Base-by-base conservation (phyloP, 2,113 vertebrate species). In the Puntigrus tetrazona region DNA sequence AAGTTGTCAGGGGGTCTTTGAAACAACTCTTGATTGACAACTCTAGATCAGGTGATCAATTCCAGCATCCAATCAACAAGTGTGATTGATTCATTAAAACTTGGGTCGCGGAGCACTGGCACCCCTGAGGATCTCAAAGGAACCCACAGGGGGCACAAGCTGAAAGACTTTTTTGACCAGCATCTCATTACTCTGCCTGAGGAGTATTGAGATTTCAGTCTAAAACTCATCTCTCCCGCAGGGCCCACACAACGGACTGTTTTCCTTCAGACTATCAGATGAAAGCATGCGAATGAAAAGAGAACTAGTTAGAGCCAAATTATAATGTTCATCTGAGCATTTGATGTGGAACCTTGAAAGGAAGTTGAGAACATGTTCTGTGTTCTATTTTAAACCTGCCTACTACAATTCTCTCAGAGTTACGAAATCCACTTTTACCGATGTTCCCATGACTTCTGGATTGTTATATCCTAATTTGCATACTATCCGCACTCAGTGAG, bases 41-140 rank as follows among this genome's bases (percentile, higher is more conserved):
- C 55, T 72, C 29, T 11, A 79, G 76, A 83, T 88, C 87, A 88
- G 78, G 87, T 88, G 84, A 84, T 86, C 82, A 65, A 78, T 36
- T 55, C 63, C 36, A 18, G 78, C 25, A 25, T 84, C 72, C 77
- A 84, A 88, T 88, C 84, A 86, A 72, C 70, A 69, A 29, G 50
- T 80, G 57, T 61, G 41, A 50, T 45, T 61, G 77, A 84, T 88
- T 86, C 84, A 84, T 88, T 86, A 85, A 85, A 85, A 83, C 80
- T 67, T 87, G 77, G 78, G 59, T 87, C 14, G 72, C 11, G 20
- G 72, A 84, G 41, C 69, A 80, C 34, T 20, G 36, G 85, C 45
- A 82, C 85, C 85, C 80, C 85, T 78, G 85, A 82, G 74, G 80
- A 78, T 82, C 84, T 86, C 87, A 88, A 88, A 88, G 82, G 69